phyloP scores from a whole-genome alignment of 2,113 vertebrate species.

The Microcebus tavaratra region DNA sequence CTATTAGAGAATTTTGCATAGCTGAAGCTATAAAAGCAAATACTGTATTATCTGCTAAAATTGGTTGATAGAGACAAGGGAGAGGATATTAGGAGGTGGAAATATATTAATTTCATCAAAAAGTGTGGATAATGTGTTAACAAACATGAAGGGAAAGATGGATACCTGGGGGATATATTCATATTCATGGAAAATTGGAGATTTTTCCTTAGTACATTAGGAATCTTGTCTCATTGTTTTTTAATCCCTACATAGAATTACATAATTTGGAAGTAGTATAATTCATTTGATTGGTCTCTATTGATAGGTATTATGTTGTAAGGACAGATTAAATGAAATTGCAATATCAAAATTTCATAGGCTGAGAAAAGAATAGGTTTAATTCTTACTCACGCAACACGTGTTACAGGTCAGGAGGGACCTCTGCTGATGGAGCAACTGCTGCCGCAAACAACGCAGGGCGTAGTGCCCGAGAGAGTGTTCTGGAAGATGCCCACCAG shows the following conservation, averaged over 20 bases:
- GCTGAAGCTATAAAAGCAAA: not conserved
- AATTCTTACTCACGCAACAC: not conserved
- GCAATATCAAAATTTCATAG: not conserved
- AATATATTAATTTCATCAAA: not conserved
- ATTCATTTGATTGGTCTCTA: not conserved
- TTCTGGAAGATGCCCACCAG: not conserved
- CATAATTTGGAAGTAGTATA: not conserved
- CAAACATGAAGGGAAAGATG: not conserved
- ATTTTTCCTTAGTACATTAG: not conserved
- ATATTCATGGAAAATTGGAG: not conserved
- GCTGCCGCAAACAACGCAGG: not conserved
- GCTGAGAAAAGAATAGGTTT: not conserved
- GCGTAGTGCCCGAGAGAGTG: too few relatives aligned
- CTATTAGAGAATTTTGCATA: not conserved
- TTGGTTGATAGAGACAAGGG: not conserved
- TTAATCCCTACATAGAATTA: not conserved
- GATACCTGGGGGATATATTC: not conserved
- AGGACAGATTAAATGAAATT: not conserved
- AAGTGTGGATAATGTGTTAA: not conserved
- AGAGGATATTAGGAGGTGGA: not conserved
- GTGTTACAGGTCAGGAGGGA: not conserved
- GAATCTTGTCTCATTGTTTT: not conserved
- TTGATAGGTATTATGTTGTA: not conserved
- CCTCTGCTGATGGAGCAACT: not conserved
- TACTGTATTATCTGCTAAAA: not conserved